Evolutionary conservation across 2,797 vertebrate species (phyloP).

Genomic region (Buphagus erythrorhynchus): DNA sequence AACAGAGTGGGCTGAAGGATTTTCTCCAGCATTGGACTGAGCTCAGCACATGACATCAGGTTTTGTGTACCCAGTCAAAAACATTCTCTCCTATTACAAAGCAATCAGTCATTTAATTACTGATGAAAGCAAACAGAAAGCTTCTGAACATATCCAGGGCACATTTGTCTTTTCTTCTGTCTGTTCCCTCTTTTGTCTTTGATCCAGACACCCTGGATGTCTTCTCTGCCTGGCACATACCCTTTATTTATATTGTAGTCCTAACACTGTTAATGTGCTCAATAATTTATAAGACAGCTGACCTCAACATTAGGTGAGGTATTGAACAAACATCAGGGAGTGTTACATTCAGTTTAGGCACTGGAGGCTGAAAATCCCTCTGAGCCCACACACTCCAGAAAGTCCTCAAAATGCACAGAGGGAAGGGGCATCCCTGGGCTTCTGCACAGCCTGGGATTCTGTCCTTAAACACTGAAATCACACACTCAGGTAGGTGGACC

Average conservation of each 20-base stretch:
- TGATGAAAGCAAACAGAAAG: background rate
- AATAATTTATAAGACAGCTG: conserved; percentile 87
- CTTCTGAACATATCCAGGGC: background rate
- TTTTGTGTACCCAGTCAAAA: conserved; percentile 7
- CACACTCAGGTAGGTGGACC: background rate
- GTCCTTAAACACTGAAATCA: background rate
- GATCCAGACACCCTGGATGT: conserved; percentile 7
- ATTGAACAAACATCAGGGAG: conserved; percentile 75
- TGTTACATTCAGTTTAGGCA: conserved; percentile 52
- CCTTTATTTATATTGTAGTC: conserved; percentile 77
- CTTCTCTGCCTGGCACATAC: conserved; percentile 17
- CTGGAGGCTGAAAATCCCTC: background rate
- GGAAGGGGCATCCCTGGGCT: background rate
- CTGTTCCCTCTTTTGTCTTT: conserved; percentile 33
- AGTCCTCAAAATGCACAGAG: background rate
- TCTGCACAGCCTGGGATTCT: background rate
- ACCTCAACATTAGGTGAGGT: conserved; percentile 78
- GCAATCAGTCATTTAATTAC: conserved; percentile 43
- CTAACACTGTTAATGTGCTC: conserved; percentile 84
- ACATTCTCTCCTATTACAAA: background rate
- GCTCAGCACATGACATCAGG: background rate
- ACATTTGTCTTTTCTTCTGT: background rate
- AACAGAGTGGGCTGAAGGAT: background rate
- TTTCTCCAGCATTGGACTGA: background rate
- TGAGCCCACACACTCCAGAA: background rate